Evolutionary conservation across 2,888 invertebrate genomes (phyloP).

Genomic region (Lepeophtheirus nordmannii): DNA sequence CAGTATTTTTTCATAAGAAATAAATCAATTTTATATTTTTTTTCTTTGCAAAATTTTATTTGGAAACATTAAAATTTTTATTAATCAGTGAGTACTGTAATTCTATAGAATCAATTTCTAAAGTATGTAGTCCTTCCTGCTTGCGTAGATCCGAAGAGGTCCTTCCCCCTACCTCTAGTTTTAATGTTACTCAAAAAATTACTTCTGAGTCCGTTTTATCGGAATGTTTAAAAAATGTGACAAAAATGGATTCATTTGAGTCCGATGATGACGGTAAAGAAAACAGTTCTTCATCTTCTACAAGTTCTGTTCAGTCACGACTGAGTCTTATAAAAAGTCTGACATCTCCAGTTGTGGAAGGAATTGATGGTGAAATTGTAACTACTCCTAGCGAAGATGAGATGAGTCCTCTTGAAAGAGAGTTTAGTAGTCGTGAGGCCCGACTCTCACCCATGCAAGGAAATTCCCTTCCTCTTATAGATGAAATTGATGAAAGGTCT

Average conservation of each 20-base stretch:
- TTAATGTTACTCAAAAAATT: too few relatives aligned
- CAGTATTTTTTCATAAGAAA: neutral
- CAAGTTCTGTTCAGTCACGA: neutral
- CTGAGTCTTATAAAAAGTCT: neutral
- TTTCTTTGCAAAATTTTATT: slow-evolving; percentile 4
- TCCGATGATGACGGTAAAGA: too few relatives aligned
- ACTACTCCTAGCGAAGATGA: neutral
- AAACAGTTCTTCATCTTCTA: neutral
- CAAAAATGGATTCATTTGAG: too few relatives aligned
- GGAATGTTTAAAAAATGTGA: too few relatives aligned
- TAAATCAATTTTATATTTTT: neutral
- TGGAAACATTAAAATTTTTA: neutral
- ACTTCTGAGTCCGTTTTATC: too few relatives aligned
- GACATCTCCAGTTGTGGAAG: neutral
- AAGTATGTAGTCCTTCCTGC: neutral
- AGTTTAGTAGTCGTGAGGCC: neutral
- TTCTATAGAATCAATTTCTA: neutral
- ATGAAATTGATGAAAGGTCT: neutral
- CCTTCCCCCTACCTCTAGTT: neutral
- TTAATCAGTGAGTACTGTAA: neutral
- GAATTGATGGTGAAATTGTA: neutral
- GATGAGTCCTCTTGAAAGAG: slow-evolving; percentile 1
- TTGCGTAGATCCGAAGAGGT: neutral
- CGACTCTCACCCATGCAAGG: neutral
- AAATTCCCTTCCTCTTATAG: neutral